These are phyloP conservation scores for Heterotis niloticus DNA, from an alignment of 2,113 vertebrate species.

Conservation along the genomic window DNA sequence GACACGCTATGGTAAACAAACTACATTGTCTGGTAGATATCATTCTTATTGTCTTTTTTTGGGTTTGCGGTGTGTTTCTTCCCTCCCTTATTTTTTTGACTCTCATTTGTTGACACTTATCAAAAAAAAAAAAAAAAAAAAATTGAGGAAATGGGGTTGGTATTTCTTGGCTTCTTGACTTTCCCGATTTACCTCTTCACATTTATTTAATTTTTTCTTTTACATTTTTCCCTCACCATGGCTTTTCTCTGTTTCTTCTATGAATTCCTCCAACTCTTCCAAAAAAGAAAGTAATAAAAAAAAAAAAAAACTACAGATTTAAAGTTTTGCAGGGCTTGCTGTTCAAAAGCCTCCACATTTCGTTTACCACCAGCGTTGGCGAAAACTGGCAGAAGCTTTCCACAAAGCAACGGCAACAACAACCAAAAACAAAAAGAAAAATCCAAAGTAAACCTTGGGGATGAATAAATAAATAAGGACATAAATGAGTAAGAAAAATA, in stretches of 20 bases:
- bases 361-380: conserved; percentile 72
- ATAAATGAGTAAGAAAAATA: conserved; percentile 9
- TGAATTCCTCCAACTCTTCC: conserved; percentile 50
- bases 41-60: conserved; percentile 99
- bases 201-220: conserved; percentile 43
- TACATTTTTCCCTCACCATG: conserved; percentile 28
- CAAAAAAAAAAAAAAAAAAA: conserved; percentile 63
- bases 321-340: conserved; percentile 62
- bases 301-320: conserved; percentile 44
- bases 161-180: conserved; percentile 73
- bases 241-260: conserved; percentile 42
- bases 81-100: conserved; percentile 72
- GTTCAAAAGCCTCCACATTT: conserved; percentile 64
- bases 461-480: conserved; percentile 38
- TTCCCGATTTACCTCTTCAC: conserved; percentile 52
- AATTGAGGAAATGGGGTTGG: conserved; percentile 78
- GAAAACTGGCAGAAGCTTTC: conserved; percentile 77
- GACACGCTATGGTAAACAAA: conserved; percentile 99
- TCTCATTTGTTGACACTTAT: conserved; percentile 74
- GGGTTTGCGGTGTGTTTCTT: conserved; percentile 98
- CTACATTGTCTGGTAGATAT: conserved; percentile 99
- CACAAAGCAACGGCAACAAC: conserved; percentile 54
- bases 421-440: conserved; percentile 33
- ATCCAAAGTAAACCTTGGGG: conserved; percentile 15
- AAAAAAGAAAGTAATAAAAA: conserved; percentile 39